phyloP scores from a whole-genome alignment of 1,140 invertebrate genomes.

The Tetramorium alpestre region DNA sequence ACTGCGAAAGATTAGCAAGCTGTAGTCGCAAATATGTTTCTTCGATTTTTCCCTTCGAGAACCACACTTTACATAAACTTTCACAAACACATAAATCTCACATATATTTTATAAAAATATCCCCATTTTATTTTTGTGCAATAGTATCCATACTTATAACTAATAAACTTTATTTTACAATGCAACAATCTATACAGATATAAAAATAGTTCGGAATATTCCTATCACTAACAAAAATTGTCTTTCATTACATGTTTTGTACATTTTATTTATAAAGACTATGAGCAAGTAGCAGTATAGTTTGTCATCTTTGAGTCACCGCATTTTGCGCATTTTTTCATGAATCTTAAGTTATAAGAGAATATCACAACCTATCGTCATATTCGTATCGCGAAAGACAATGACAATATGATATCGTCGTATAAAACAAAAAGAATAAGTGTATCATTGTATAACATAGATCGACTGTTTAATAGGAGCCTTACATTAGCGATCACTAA shows the following conservation, averaged over 20 bases:
- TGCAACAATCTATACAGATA: conserved; percentile 34
- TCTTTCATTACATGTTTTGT: conserved; percentile 58
- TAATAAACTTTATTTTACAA: conserved; percentile 64
- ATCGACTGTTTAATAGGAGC: conserved; percentile 24
- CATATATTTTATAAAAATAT: conserved; percentile 38
- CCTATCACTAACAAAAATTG: conserved; percentile 45
- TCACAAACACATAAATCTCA: conserved; percentile 21
- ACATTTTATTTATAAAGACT: conserved; percentile 55
- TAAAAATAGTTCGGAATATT: conserved; percentile 24
- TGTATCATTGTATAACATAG: conserved; percentile 28
- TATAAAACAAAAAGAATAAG: conserved; percentile 1
- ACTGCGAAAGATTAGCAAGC: conserved; percentile 79
- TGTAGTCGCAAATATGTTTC: conserved; percentile 74
- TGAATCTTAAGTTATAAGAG: conserved; percentile 37
- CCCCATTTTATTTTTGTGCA: conserved; percentile 37
- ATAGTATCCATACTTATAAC: conserved; percentile 20
- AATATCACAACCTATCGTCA: conserved; percentile 75
- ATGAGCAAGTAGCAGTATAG: conserved; percentile 26
- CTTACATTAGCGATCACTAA: conserved; percentile 27
- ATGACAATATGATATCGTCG: conserved; percentile 15
- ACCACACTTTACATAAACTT: conserved; percentile 16
- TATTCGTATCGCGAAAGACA: conserved; percentile 2
- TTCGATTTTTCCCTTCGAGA: conserved; percentile 53
- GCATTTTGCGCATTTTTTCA: conserved; percentile 7
- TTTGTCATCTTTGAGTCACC: neutral